These are phyloP conservation scores for Pygmarrhopalites habei DNA, from an alignment of 1,140 invertebrate genomes.

Conservation along the genomic window DNA sequence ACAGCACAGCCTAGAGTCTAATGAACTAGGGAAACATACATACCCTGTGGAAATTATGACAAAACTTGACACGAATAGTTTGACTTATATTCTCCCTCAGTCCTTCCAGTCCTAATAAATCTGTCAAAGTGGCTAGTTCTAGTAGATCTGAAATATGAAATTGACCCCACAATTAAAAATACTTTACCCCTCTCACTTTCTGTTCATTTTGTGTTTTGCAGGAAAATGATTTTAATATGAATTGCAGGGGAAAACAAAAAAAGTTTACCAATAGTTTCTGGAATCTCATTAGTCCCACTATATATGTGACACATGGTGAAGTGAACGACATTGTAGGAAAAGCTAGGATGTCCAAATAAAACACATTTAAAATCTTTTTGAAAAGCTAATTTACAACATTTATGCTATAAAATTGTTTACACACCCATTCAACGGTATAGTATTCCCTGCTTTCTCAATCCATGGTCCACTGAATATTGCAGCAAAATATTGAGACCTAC, in stretches of 20 bases:
- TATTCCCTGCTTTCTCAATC: slow-evolving; percentile 67
- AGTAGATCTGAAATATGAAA: no score
- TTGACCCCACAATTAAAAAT: no score
- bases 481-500: slow-evolving; percentile 87
- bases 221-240: no score
- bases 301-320: slow-evolving; percentile 88
- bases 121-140: slow-evolving; percentile 74
- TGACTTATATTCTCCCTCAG: slow-evolving; percentile 82
- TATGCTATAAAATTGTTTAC: no score
- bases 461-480: slow-evolving; percentile 77
- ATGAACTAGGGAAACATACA: slow-evolving; percentile 21
- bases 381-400: no score
- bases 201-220: no score
- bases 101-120: slow-evolving; percentile 79
- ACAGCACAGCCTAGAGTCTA: neutral
- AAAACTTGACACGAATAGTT: slow-evolving; percentile 78
- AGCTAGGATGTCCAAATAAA: slow-evolving; percentile 47
- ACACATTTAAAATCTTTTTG: neutral
- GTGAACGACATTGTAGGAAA: slow-evolving; percentile 73
- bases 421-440: slow-evolving; percentile 75
- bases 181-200: no score
- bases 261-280: slow-evolving; percentile 72
- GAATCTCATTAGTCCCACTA: slow-evolving; percentile 74
- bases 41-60: slow-evolving; percentile 82
- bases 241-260: no score